Evolutionary conservation across 1,140 invertebrate species (phyloP).

Genomic region (Drosophila rufa): DNA sequence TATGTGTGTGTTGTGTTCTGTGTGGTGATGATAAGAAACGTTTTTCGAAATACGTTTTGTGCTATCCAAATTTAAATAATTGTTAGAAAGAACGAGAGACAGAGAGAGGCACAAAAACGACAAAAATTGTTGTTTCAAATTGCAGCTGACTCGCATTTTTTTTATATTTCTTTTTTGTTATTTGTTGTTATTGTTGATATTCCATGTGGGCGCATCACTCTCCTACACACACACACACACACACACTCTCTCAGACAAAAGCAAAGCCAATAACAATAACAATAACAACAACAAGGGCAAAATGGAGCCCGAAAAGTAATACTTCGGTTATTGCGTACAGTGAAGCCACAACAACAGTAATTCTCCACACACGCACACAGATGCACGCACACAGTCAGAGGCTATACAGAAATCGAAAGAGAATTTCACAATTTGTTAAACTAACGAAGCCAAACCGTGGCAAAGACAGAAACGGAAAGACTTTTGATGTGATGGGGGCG

Average conservation of each 20-base stretch:
- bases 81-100: background rate
- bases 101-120: background rate
- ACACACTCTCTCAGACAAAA: slow-evolving; percentile 19
- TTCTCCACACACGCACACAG: slow-evolving; percentile 21
- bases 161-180: background rate
- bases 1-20: background rate
- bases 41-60: background rate
- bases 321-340: slow-evolving; percentile 38
- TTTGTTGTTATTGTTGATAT: slow-evolving; percentile 32
- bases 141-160: slow-evolving; percentile 35
- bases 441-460: slow-evolving; percentile 55
- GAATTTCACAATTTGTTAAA: slow-evolving; percentile 55
- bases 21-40: slow-evolving; percentile 9
- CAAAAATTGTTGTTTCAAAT: slow-evolving; percentile 17
- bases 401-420: slow-evolving; percentile 41
- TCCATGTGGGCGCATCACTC: slow-evolving; percentile 42
- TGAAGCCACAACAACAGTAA: slow-evolving; percentile 22
- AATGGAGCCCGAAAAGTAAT: slow-evolving; percentile 31
- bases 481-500: slow-evolving; percentile 16
- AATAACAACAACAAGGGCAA: slow-evolving; percentile 20
- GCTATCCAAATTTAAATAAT: slow-evolving; percentile 14
- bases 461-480: slow-evolving; percentile 45
- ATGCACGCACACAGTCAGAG: background rate
- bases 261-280: slow-evolving; percentile 25
- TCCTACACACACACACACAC: slow-evolving; percentile 1